Base-by-base conservation (phyloP, 1,140 invertebrate species). In the Xylocopa sonorina region DNA sequence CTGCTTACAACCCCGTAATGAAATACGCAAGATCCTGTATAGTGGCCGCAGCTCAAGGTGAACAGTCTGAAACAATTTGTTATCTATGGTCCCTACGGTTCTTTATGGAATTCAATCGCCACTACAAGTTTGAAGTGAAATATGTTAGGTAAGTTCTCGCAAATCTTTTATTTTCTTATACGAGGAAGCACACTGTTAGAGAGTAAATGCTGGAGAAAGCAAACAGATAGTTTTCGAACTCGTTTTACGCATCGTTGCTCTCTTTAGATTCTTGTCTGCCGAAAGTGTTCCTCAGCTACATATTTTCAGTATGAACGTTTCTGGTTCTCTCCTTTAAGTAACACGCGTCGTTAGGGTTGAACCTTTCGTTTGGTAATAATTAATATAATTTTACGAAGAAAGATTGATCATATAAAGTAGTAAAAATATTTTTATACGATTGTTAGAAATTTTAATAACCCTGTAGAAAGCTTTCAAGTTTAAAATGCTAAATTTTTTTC, bases 101-200 rank as follows among this genome's bases (percentile, higher is more conserved):
- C 93, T 99, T 99, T 91, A 98, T 99, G 97, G 97, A 99, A 92
- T 99, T 99, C 92, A 99, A 98, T 94, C 95, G 98, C 82, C 94
- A 95, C 88, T 94, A 96, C 86, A 96, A 96, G 87, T 97, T 98
- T 89, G 95, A 97, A 93, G 95, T 98, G 80, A 97, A 98, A 92
- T 94, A 97, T 83, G 96, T 99, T 67, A 97, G 97, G 97, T 97
- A 93, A 94, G 92, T 90, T 34, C 60, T 43, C 43, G 53, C 58
- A 58, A 51, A 16, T 51, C 18, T 82, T 66, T 24, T 78, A 43
- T 67, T 76, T 48, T 68, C 76, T 78, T 29, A 82, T 41, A 53
- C 57, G 46, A 34, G n/a, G 24, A n/a, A 9, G 34, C 14, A 34
- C 50, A 68, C 66, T 38, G 60, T 43, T 66, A 64, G 63, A 29